Evolutionary conservation across 2,888 invertebrate genomes (phyloP).

Genomic region (Morpho achilles): DNA sequence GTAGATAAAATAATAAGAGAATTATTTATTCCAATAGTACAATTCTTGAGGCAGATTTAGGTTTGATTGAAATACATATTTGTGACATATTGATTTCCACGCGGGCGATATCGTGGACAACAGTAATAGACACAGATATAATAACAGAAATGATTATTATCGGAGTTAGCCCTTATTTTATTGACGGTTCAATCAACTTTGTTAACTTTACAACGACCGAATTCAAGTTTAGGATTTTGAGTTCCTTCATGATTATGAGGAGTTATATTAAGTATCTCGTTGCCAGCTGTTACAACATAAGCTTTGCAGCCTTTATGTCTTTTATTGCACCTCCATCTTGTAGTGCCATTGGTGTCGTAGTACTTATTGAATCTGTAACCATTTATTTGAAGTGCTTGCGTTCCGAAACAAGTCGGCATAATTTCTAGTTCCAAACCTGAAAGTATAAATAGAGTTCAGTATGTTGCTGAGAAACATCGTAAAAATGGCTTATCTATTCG

Average conservation of each 20-base stretch:
- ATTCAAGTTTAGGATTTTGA: background rate
- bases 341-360: slow-evolving; percentile 9
- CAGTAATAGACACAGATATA: too few species aligned
- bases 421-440: slow-evolving; percentile 7
- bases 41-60: too few species aligned
- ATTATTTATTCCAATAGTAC: too few species aligned
- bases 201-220: background rate
- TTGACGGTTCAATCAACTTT: too few species aligned
- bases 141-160: too few species aligned
- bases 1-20: too few species aligned
- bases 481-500: too few species aligned
- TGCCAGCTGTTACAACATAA: slow-evolving; percentile 34
- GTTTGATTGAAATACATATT: too few species aligned
- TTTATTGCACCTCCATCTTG: slow-evolving; percentile 36
- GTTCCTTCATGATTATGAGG: slow-evolving; percentile 16
- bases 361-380: slow-evolving; percentile 12
- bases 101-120: too few species aligned
- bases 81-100: too few species aligned
- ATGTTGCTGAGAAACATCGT: too few species aligned
- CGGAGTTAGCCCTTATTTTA: too few species aligned
- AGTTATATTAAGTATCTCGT: slow-evolving; percentile 28
- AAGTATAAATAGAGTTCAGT: background rate
- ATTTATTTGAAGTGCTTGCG: slow-evolving; percentile 8
- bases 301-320: slow-evolving; percentile 39
- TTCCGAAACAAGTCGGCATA: slow-evolving; percentile 3